These are phyloP conservation scores for Galeopsomyia nigrocyanea DNA, from an alignment of 2,888 invertebrate species.

Conservation along the genomic window DNA sequence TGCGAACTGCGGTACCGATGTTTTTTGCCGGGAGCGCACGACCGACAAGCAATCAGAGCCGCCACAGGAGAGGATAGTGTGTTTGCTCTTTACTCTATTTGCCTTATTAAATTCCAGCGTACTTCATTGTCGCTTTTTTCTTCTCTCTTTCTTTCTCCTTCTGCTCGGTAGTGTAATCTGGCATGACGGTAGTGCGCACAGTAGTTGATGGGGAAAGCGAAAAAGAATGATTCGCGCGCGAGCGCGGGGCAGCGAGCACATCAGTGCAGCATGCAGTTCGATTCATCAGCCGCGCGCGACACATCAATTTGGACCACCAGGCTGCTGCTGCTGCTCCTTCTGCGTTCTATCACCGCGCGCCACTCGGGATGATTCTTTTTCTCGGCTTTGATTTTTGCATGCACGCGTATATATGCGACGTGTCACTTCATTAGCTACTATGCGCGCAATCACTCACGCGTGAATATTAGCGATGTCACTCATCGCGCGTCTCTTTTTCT, in stretches of 20 bases:
- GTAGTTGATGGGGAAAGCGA: background rate
- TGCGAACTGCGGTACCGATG: background rate
- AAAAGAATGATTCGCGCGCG: slow-evolving; percentile 3
- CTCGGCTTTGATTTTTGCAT: background rate
- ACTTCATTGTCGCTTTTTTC: background rate
- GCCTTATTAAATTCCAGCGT: slow-evolving; percentile 36
- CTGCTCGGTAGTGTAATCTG: no score
- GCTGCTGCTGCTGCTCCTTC: slow-evolving; percentile 8
- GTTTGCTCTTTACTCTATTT: slow-evolving; percentile 35
- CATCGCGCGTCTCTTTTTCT: slow-evolving; percentile 6
- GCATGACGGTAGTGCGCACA: no score
- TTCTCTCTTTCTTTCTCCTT: no score
- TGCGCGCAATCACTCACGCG: slow-evolving; percentile 25
- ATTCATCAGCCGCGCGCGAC: slow-evolving; percentile 23
- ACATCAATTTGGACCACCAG: slow-evolving; percentile 31
- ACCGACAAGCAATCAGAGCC: slow-evolving; percentile 17
- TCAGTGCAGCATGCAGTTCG: background rate
- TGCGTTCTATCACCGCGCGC: slow-evolving; percentile 8
- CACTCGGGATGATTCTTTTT: background rate
- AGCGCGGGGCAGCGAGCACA: no score
- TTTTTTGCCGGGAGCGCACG: background rate
- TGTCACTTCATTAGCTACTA: slow-evolving; percentile 26
- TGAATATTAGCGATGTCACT: slow-evolving; percentile 29
- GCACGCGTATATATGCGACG: slow-evolving; percentile 22
- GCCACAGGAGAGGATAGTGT: no score